phyloP scores from a whole-genome alignment of 2,888 invertebrate genomes.

The Hypselothyrea guttata region DNA sequence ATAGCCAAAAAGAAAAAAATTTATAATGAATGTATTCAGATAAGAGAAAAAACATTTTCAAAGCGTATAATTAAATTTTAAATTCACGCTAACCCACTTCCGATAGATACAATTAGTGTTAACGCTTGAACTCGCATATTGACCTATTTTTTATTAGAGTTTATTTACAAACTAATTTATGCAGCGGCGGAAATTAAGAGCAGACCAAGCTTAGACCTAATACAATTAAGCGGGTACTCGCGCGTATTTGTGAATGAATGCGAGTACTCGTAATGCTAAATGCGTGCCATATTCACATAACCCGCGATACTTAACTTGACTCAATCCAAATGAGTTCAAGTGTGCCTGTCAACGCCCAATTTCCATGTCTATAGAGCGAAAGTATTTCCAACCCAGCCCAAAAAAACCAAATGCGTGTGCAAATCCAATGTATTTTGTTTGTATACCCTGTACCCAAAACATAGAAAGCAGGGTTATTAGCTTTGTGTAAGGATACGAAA shows the following conservation, averaged over 20 bases:
- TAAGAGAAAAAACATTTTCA: too few species aligned
- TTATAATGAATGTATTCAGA: background rate
- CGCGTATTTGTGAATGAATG: slow-evolving; percentile 20
- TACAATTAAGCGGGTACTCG: slow-evolving; percentile 9
- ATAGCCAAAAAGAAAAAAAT: background rate
- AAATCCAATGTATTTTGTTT: slow-evolving; percentile 33
- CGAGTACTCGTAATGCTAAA: slow-evolving; percentile 1
- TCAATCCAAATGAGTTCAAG: slow-evolving; percentile 59
- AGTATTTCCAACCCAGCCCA: background rate
- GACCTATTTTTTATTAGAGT: slow-evolving; percentile 45
- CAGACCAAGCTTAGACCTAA: slow-evolving; percentile 16
- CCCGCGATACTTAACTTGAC: slow-evolving; percentile 3
- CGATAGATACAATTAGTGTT: slow-evolving; percentile 28
- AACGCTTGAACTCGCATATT: slow-evolving; percentile 47
- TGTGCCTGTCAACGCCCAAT: slow-evolving; percentile 44
- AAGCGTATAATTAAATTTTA: background rate
- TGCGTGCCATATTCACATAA: background rate
- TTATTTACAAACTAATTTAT: slow-evolving; percentile 30
- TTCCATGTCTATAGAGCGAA: slow-evolving; percentile 11
- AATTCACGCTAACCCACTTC: slow-evolving; percentile 22
- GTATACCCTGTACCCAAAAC: too few species aligned
- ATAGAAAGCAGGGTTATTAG: too few species aligned
- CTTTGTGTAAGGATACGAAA: too few species aligned
- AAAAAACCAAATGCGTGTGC: slow-evolving; percentile 33
- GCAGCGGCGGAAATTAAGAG: slow-evolving; percentile 4